A percentile compares a stretch with the other conserved stretches of the same genome.
phyloP scores from a whole-genome alignment of 2,113 vertebrate genomes.

The Smithornis capensis region DNA sequence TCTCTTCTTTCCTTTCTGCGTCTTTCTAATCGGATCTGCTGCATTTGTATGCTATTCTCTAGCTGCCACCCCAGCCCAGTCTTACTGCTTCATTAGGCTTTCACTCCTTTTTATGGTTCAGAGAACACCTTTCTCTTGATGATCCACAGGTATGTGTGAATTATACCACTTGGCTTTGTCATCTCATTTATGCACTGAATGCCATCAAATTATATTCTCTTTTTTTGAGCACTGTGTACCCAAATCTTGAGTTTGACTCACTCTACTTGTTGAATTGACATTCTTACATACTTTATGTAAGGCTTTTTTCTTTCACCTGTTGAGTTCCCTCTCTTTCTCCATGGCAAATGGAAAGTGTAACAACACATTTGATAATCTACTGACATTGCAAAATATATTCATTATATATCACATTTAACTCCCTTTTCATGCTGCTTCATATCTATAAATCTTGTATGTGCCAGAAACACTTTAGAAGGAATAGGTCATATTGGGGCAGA shows the following conservation, averaged over 20 bases:
- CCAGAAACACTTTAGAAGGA: not conserved
- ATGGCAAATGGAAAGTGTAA: not conserved
- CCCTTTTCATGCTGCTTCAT: not conserved
- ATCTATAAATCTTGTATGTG: not conserved
- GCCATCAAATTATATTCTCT: not conserved
- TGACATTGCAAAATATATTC: not conserved
- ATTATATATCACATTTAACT: not conserved
- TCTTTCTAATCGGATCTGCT: not conserved
- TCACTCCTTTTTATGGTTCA: not conserved
- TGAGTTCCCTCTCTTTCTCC: not conserved
- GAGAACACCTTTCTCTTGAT: slow-evolving; percentile 8
- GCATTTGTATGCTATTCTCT: not conserved
- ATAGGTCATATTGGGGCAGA: not conserved
- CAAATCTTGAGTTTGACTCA: not conserved
- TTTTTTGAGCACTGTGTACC: not conserved
- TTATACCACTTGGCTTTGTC: not conserved
- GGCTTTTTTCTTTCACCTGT: not conserved
- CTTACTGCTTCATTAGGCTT: slow-evolving; percentile 36
- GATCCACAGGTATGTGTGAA: slow-evolving; percentile 21
- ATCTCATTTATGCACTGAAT: not conserved
- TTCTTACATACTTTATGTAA: not conserved
- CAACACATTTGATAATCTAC: not conserved
- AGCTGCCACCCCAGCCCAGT: not conserved
- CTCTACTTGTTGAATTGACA: not conserved
- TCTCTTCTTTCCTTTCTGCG: not conserved